A percentile compares a stretch with the other conserved stretches of the same genome.
Conservation (phyloP, 2,113 vertebrate genomes). For the Upupa epops region DNA sequence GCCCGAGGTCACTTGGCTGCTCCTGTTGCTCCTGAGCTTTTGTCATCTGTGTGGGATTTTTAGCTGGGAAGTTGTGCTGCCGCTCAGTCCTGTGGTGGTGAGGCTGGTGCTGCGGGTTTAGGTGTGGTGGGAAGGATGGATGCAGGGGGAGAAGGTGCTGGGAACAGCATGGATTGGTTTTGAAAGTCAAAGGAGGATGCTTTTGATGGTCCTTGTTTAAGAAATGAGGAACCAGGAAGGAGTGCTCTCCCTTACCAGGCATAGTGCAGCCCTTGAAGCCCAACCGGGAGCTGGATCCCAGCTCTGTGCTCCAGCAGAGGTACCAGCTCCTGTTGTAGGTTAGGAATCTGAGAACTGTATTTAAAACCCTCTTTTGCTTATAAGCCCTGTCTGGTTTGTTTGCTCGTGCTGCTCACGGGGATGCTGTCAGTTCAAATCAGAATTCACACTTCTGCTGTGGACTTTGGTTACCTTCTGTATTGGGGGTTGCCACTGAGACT, state of each 20-base stretch:
- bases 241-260: background rate
- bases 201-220: background rate
- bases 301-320: background rate
- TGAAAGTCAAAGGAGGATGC: background rate
- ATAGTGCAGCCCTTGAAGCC: background rate
- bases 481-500: background rate
- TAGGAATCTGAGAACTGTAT: background rate
- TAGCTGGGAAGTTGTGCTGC: background rate
- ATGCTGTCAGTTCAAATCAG: background rate
- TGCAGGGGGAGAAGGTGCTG: background rate
- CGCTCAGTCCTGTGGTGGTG: background rate
- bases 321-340: background rate
- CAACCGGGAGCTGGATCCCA: fast-evolving
- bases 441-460: fast-evolving
- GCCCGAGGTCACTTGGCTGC: background rate
- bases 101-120: background rate
- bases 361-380: background rate
- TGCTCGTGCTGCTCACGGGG: background rate
- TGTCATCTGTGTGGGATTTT: background rate
- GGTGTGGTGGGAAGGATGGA: background rate
- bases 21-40: background rate
- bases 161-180: background rate
- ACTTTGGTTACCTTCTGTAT: background rate
- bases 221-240: background rate
- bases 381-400: background rate